Base-by-base conservation (phyloP, 2,113 vertebrate species). In the Anser cygnoides region DNA sequence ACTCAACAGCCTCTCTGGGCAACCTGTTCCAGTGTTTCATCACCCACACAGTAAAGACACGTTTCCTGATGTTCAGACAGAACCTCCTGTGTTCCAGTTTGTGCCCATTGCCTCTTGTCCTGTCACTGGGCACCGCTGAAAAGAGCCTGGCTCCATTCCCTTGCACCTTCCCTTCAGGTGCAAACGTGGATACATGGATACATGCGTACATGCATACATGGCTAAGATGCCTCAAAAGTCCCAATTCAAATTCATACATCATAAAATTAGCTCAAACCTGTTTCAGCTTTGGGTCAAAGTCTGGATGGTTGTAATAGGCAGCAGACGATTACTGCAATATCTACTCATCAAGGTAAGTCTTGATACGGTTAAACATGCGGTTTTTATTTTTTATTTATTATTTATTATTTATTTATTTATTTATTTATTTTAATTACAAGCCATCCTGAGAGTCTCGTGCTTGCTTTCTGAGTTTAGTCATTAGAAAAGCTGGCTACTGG, bases 221-320 rank as follows among this genome's bases (percentile, higher is more conserved):
- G 35, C 66, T 0, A 3, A 80, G 31, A 62, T n/a, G 10, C 19
- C 12, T 19, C 10, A 25, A 37, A 91, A 89, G 11, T 74, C 9
- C 8, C 55, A 54, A 2, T 82, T 66, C 23, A 61, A 13, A 13
- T 43, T 61, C 4, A 7, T 3, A 2, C 41, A 43, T 50, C 26
- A 62, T 13, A 65, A 72, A 61, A 43, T 79, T 35, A 55, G 5
- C 9, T 76, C 29, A 73, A 87, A 72, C 11, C 33, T 58, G 13
- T 66, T 90, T 67, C 29, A 62, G n/a, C 8, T 1, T 8, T 63
- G 1, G 0, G 12, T 6, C 3, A 0, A 55, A 0, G 0, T 68
- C 52, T 77, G 65, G 65, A 55, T 33, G 35, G 17, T 33, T 58
- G 58, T 25, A 39, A 7, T 5, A 49, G 35, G 13, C 8, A 66